phyloP scores from a whole-genome alignment of 2,113 vertebrate species.

The Balaenoptera acutorostrata region DNA sequence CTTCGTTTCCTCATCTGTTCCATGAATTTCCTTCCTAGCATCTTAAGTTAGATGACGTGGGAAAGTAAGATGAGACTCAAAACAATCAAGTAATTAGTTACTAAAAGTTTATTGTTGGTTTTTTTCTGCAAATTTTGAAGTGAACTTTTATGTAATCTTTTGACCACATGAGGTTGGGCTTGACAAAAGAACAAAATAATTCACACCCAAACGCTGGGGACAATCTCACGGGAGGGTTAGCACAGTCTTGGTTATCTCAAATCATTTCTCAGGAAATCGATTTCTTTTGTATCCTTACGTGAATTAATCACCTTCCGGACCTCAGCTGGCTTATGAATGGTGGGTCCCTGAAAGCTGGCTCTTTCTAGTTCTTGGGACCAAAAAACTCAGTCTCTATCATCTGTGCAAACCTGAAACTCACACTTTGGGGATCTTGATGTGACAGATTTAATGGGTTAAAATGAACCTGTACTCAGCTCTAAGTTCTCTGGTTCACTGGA shows the following conservation, averaged over 20 bases:
- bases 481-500: not conserved
- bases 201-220: not conserved
- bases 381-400: not conserved
- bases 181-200: not conserved
- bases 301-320: not conserved
- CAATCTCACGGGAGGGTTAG: rapidly evolving
- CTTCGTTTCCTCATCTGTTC: not conserved
- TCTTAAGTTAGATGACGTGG: not conserved
- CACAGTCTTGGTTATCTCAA: not conserved
- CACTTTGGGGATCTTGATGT: not conserved
- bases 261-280: not conserved
- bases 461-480: not conserved
- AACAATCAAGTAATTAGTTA: not conserved
- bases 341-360: not conserved
- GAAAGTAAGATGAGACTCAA: not conserved
- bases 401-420: not conserved
- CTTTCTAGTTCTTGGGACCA: not conserved
- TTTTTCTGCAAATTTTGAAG: not conserved
- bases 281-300: not conserved
- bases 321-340: not conserved
- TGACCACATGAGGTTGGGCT: not conserved
- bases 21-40: not conserved
- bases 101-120: not conserved
- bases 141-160: not conserved
- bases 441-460: not conserved